Evolutionary conservation across 2,113 vertebrate species (phyloP).

Genomic region (Oenanthe melanoleuca): DNA sequence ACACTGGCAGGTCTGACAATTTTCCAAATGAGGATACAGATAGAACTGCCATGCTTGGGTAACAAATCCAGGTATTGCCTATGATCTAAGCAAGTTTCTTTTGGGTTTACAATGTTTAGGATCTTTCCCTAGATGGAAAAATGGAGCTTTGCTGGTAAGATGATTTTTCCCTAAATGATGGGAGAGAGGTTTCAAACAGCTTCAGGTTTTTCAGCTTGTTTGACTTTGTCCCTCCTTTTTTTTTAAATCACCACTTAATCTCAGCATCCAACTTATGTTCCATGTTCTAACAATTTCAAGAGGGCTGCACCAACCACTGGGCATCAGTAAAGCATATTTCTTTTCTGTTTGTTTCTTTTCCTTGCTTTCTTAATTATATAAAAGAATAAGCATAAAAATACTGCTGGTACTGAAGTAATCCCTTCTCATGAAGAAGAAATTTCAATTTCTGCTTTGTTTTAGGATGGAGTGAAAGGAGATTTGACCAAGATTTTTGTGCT

Average conservation of each 20-base stretch:
- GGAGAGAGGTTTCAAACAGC: neutral
- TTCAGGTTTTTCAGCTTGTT: neutral
- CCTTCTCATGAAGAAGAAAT: neutral
- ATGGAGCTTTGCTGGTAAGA: neutral
- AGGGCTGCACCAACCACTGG: neutral
- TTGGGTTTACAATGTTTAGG: neutral
- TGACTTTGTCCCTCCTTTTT: neutral
- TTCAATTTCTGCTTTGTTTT: neutral
- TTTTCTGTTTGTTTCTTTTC: neutral
- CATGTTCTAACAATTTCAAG: neutral
- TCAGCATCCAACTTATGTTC: neutral
- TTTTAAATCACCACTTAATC: rapidly evolving
- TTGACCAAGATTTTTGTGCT: neutral
- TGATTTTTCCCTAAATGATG: neutral
- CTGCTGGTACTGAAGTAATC: neutral
- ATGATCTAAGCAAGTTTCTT: neutral
- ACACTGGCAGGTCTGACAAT: neutral
- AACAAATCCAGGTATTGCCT: neutral
- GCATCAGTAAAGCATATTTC: neutral
- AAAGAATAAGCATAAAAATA: neutral
- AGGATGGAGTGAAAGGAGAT: neutral
- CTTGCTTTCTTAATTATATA: neutral
- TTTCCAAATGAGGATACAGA: neutral
- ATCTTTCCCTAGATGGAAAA: neutral
- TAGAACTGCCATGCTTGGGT: neutral